Percentiles rank a stretch among this genome's conserved stretches.
Conservation (phyloP, 2,797 vertebrate species). For the Sebastiscus albofasciatus region DNA sequence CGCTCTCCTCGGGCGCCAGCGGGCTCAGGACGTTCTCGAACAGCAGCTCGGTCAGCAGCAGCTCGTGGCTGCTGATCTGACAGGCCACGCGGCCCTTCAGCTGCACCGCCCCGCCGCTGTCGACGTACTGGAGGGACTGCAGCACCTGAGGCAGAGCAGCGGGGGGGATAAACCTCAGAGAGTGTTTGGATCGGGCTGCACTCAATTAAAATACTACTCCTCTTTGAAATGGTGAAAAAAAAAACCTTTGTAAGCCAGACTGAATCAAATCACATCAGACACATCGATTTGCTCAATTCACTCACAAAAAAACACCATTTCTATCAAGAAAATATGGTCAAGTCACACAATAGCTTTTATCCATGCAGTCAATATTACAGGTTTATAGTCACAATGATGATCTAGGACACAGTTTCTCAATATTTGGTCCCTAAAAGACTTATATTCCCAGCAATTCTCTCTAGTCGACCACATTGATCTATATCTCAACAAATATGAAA, state of each 20-base stretch:
- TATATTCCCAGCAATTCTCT: background rate
- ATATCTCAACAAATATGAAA: no score
- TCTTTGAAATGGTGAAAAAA: background rate
- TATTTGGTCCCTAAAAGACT: no score
- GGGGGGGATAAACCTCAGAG: background rate
- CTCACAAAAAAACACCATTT: background rate
- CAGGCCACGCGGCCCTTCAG: conserved; percentile 92
- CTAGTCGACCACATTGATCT: background rate
- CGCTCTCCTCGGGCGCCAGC: conserved; percentile 91
- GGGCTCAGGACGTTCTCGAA: conserved; percentile 90
- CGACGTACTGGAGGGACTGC: conserved; percentile 88
- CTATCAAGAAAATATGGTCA: background rate
- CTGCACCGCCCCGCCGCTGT: conserved; percentile 87
- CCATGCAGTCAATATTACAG: background rate
- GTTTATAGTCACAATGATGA: no score
- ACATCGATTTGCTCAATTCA: background rate
- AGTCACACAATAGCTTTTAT: background rate
- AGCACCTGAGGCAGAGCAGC: conserved; percentile 82
- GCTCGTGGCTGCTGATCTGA: conserved; percentile 93
- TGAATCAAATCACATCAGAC: background rate
- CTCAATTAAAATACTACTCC: background rate
- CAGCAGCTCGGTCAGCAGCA: conserved; percentile 92
- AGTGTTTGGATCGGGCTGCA: background rate
- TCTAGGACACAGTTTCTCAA: no score
- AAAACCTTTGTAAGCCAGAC: background rate